Evolutionary conservation across 2,888 invertebrate species (phyloP).

Genomic region (Furcula furcula): DNA sequence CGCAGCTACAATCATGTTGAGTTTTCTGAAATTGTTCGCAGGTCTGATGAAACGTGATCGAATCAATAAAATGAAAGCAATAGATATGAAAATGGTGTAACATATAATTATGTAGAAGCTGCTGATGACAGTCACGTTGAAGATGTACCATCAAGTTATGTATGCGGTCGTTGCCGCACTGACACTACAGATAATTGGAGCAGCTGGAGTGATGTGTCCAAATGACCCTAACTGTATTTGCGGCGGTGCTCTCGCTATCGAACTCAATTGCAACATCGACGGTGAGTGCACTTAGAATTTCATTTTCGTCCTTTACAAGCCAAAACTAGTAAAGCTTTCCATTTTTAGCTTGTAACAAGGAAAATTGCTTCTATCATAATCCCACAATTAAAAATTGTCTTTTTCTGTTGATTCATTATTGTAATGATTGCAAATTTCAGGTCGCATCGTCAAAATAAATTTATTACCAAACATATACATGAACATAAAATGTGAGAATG

Average conservation of each 20-base stretch:
- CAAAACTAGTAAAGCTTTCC: background rate
- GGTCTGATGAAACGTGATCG: constrained; percentile 34
- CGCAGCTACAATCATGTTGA: constrained; percentile 14
- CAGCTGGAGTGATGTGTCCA: constrained; percentile 62
- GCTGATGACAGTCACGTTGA: constrained; percentile 27
- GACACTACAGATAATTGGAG: constrained; percentile 65
- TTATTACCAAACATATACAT: constrained; percentile 67
- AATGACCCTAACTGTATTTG: constrained; percentile 76
- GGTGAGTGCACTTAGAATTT: constrained; percentile 64
- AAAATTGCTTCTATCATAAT: no score
- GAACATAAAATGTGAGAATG: constrained; percentile 68
- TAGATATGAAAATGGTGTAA: constrained; percentile 21
- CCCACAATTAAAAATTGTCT: no score
- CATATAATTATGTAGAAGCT: constrained; percentile 33
- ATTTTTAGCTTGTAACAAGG: no score
- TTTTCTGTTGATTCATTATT: constrained; percentile 1
- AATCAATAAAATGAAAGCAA: constrained; percentile 23
- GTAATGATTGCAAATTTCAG: constrained; percentile 46
- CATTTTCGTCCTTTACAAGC: constrained; percentile 4
- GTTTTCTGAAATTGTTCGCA: constrained; percentile 40
- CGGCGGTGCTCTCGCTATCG: constrained; percentile 67
- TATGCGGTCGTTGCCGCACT: constrained; percentile 55
- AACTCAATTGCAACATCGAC: constrained; percentile 75
- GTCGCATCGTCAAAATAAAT: constrained; percentile 63
- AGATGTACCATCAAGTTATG: constrained; percentile 58